phyloP scores from a whole-genome alignment of 2,888 invertebrate species.

The Limnephilus auricula region DNA sequence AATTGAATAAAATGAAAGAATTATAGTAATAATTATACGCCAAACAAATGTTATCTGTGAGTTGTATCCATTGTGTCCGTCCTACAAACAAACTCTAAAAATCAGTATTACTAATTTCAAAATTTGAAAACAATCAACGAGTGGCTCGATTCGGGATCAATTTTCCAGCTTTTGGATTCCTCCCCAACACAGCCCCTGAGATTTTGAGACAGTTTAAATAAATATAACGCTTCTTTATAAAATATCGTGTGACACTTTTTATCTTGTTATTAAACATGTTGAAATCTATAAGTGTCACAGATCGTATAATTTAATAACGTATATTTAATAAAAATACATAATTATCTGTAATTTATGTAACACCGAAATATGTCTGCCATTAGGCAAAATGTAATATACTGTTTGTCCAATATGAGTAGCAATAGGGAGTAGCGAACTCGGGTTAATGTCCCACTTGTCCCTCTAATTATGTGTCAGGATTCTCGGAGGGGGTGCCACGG shows the following conservation, averaged over 20 bases:
- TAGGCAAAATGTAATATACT: neutral
- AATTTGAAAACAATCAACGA: neutral
- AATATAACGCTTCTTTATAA: no score
- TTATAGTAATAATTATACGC: no score
- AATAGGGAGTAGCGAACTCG: neutral
- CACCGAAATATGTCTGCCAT: neutral
- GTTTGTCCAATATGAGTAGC: neutral
- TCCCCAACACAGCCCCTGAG: no score
- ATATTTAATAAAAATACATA: neutral
- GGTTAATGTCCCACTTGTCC: slow-evolving; percentile 11
- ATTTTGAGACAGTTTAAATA: no score
- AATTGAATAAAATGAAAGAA: no score
- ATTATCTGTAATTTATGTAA: neutral
- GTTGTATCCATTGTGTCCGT: no score
- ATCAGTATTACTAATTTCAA: neutral
- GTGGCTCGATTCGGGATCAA: neutral
- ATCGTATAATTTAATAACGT: neutral
- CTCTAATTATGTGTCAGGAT: slow-evolving; percentile 43
- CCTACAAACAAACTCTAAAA: neutral
- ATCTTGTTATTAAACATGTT: no score
- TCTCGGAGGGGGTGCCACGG: neutral
- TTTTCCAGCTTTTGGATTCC: no score
- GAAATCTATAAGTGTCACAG: neutral
- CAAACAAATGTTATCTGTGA: no score
- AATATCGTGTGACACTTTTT: no score